Base-by-base conservation (phyloP, 2,113 vertebrate genomes). In the Pogonocichla stellata region DNA sequence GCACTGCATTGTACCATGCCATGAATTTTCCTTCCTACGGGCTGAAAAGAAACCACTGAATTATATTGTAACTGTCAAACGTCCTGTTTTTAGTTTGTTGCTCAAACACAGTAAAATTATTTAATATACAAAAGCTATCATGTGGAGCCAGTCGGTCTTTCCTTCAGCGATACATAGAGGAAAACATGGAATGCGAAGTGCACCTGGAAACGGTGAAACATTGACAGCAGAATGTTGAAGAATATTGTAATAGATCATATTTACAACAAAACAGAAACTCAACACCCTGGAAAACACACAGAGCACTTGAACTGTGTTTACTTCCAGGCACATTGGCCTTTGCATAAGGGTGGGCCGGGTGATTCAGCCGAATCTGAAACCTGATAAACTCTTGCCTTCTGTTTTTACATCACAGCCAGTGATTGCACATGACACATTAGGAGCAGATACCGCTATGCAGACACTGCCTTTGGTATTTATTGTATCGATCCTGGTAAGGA, bases 291-390 rank as follows among this genome's bases (percentile, higher is more conserved):
- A 97, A 96, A 98, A 97, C 94, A 90, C 80, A 92, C 62, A 93
- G 75, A 88, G 72, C 91, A 57, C 95, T 97, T 78, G 81, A 87
- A 83, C 70, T 94, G 38, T 95, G 95, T 97, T 97, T 97, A 96
- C 95, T 97, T 86, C 93, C 84, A 95, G 96, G 88, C 92, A 95
- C 53, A 36, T 53, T 83, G 83, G 67, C 90, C 91, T 97, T 97
- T 97, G 94, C 96, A 80, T 96, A 97, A 78, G 96, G 96, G 95
- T 97, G 96, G 91, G 93, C 82, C 34, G 29, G 74, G 71, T 96
- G 94, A 97, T 95, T 97, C 97, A 97, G 96, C 89, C 95, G 90
- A 97, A 97, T 88, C 92, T 96, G 96, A 97, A 98, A 98, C 96
- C 96, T 88, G 96, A 98, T 97, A 95, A 96, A 95, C 95, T 95